Conservation (phyloP, 2,797 vertebrate species). For the Sciaenops ocellatus region DNA sequence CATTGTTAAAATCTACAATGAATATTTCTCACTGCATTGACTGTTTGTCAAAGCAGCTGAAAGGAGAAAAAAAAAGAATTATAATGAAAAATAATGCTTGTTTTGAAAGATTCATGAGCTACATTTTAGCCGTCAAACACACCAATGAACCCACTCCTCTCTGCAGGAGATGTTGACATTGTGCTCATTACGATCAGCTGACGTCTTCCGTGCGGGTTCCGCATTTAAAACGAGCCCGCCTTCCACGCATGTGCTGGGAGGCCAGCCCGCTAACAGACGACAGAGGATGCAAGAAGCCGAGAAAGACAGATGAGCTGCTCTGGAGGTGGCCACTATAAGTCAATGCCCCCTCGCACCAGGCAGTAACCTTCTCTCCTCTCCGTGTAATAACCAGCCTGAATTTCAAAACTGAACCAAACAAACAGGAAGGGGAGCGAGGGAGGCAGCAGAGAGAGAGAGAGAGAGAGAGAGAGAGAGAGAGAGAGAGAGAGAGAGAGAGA, state of each 20-base stretch:
- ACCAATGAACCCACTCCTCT: neutral
- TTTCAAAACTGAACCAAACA: slow-evolving; percentile 79
- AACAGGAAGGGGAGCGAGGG: slow-evolving; percentile 63
- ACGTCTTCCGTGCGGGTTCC: neutral
- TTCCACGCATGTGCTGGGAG: slow-evolving; percentile 1
- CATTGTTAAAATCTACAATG: slow-evolving; percentile 49
- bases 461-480: neutral
- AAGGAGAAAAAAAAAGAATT: slow-evolving; percentile 10
- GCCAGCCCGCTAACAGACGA: slow-evolving; percentile 20
- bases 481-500: slow-evolving; percentile 29
- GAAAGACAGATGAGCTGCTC: slow-evolving; percentile 57
- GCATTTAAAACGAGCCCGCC: slow-evolving; percentile 30
- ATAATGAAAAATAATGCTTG: slow-evolving; percentile 4
- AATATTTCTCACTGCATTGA: slow-evolving; percentile 33
- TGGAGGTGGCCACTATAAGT: slow-evolving; percentile 66
- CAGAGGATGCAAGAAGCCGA: slow-evolving; percentile 28
- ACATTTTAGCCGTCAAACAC: slow-evolving; percentile 1
- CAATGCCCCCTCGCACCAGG: slow-evolving; percentile 70
- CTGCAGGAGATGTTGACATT: neutral
- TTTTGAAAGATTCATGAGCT: slow-evolving; percentile 8
- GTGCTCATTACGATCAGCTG: slow-evolving; percentile 9
- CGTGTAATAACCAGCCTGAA: slow-evolving; percentile 82
- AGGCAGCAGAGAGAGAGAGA: slow-evolving; percentile 11
- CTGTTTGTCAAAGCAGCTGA: slow-evolving; percentile 34
- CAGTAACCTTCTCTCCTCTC: slow-evolving; percentile 79